Evolutionary conservation across 2,888 invertebrate genomes (phyloP).

Genomic region (Galerucella pusilla): DNA sequence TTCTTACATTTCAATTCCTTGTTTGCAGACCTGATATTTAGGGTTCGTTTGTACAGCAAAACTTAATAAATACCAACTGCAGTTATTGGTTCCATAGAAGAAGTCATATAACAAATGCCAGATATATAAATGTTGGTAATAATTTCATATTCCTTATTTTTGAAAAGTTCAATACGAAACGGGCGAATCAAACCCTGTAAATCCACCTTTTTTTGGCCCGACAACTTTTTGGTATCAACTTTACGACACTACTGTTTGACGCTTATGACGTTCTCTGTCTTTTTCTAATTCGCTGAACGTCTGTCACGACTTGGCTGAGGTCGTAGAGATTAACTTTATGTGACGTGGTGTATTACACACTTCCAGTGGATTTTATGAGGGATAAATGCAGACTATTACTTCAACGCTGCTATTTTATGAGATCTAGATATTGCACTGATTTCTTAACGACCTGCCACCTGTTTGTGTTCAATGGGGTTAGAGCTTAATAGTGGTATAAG

Average conservation of each 20-base stretch:
- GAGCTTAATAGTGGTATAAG: slow-evolving; percentile 7
- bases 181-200: slow-evolving; percentile 26
- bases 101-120: no score
- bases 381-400: slow-evolving; percentile 64
- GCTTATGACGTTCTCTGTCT: slow-evolving; percentile 62
- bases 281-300: slow-evolving; percentile 54
- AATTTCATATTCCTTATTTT: no score
- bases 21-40: no score
- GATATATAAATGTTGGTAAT: no score
- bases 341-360: slow-evolving; percentile 66
- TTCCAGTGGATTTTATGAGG: slow-evolving; percentile 65
- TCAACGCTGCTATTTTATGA: slow-evolving; percentile 63
- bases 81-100: no score
- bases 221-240: slow-evolving; percentile 60
- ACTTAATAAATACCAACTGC: no score
- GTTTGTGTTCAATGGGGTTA: slow-evolving; percentile 47
- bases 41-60: no score
- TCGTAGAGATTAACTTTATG: slow-evolving; percentile 63
- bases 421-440: slow-evolving; percentile 63
- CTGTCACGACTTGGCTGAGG: slow-evolving; percentile 53
- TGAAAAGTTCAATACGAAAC: background rate
- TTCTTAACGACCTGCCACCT: slow-evolving; percentile 59
- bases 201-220: slow-evolving; percentile 51
- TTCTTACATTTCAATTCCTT: no score
- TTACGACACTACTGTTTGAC: slow-evolving; percentile 65